These are phyloP conservation scores for Apodemus sylvaticus DNA, from an alignment of 2,113 vertebrate genomes.

Conservation along the genomic window DNA sequence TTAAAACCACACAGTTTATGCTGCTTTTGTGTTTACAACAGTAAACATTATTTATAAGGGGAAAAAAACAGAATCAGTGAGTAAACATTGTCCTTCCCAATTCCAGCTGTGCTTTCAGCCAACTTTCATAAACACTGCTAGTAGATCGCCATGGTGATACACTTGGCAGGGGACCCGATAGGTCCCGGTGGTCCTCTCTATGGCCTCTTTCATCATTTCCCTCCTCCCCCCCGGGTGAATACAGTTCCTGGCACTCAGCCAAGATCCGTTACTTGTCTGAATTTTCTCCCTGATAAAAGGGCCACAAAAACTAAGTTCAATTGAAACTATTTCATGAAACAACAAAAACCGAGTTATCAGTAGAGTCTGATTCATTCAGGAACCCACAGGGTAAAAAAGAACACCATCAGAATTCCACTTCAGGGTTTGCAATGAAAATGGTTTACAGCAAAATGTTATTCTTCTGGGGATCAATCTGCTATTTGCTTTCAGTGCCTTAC, in stretches of 20 bases:
- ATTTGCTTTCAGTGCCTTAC: slow-evolving; percentile 79
- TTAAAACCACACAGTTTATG: not conserved
- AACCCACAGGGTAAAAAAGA: slow-evolving; percentile 60
- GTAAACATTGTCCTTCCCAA: not conserved
- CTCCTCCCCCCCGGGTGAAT: not conserved
- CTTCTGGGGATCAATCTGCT: slow-evolving; percentile 78
- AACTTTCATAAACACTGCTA: not conserved
- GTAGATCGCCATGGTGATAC: not conserved
- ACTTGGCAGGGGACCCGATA: fast-evolving
- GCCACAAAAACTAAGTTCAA: not conserved
- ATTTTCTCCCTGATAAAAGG: not conserved
- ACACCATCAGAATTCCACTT: slow-evolving; percentile 66
- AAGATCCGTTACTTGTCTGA: not conserved
- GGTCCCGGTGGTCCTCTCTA: not conserved
- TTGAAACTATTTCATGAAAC: not conserved
- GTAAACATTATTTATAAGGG: not conserved
- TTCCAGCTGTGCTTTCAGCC: not conserved
- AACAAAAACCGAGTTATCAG: slow-evolving; percentile 37
- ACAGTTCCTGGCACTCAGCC: not conserved
- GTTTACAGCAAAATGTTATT: slow-evolving; percentile 81
- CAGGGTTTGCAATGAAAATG: slow-evolving; percentile 70
- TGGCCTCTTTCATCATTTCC: not conserved
- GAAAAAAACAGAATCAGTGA: not conserved
- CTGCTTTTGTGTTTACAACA: not conserved
- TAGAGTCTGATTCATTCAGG: slow-evolving; percentile 77